Base-by-base conservation (phyloP, 2,888 invertebrate genomes). In the Chaetogeoica ovagalla region DNA sequence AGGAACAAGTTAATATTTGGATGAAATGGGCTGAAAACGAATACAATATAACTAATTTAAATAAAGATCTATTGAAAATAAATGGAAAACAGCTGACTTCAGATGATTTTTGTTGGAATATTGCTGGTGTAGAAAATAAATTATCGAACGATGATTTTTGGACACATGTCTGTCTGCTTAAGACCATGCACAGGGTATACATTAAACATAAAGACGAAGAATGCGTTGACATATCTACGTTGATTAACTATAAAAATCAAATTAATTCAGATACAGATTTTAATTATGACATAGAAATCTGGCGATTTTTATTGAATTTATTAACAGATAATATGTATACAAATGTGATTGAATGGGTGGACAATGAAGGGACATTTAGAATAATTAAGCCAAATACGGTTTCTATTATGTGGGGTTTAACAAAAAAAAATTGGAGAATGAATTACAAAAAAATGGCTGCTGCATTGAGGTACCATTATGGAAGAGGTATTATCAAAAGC, bases 401-500 rank as follows among this genome's bases (percentile, higher is more conserved):
- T 57, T 65, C 71, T 23, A 57, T 79, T 6, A 70, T 79, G 70
- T 79, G 79, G 79, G 79, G 79, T 39, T 30, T 79, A 6, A 30
- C 63, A 13, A 79, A 79, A 79, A 71, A 79, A 2, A 79, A 79
- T 30, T 70, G 70, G 70, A 57, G 23, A 43, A 79, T 79, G 79
- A 55, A 79, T 39, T 79, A 79, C 5, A 57, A 21, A 21, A 79
- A 79, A 71, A 71, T 79, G 79, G 70, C 79, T 57, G 37, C 79
- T 30, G 70, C 79, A 23, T 62, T 79, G n/a, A 79, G 79, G 43
- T 79, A 79, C 39, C 79, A 79, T 43, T 79, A 79, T 43, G 79
- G 79, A 63, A 79, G 71, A 57, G 79, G 79, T 30, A 63, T 79
- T 39, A 62, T 79, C 8, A 62, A 79, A 55, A 55, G 63, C 43